Evolutionary conservation across 2,888 invertebrate species (phyloP), one percentile per base, ranked within the genome.

Genomic region (Clistopyga incitator): DNA sequence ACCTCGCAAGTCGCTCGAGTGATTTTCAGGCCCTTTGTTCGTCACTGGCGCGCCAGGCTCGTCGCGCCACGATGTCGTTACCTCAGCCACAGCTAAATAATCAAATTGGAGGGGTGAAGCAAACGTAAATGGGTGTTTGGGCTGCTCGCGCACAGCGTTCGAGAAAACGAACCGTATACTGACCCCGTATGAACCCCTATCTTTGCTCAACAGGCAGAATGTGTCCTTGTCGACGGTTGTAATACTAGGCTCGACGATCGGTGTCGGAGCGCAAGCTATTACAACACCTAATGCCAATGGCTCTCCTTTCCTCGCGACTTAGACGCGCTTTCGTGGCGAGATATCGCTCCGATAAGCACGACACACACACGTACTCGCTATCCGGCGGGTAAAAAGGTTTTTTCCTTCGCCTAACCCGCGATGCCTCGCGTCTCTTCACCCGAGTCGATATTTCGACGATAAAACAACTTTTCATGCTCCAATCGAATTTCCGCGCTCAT

Each of bases 191-290:
- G 89, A 89, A 91, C 91, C 72, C 86, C 67, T 76, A 52, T 59
- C 23, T 47, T 88, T 88, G 88, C 85, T 91, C 90, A 90, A 90
- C 91, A 91, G 90, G 90, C 90, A 87, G 86, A 86, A 87, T 87
- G 89, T 89, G 71, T 54, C 59, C 56, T 65, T 54, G 50, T 78
- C 67, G 61, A 25, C 59, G 61, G 61, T 74, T 74, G 47, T 74
- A 34, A 70, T 25, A 45, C 23, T 15, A 11, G 47, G 11, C 15
- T 29, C 2, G n/a, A 20, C 67, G 45, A 67, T 47, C 67, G 23
- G 23, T 23, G 20, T 23, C 45, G 0, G 13, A 23, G 15, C 23
- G 10, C 38, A 38, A 34, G 18, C 38, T 45, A 54, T n/a, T 45
- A 23, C 20, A 11, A 54, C 34, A 70, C 52, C 50, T 20, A 59